Evolutionary conservation across 2,888 invertebrate species (phyloP).

Genomic region (Marasmarcha lunaedactyla): DNA sequence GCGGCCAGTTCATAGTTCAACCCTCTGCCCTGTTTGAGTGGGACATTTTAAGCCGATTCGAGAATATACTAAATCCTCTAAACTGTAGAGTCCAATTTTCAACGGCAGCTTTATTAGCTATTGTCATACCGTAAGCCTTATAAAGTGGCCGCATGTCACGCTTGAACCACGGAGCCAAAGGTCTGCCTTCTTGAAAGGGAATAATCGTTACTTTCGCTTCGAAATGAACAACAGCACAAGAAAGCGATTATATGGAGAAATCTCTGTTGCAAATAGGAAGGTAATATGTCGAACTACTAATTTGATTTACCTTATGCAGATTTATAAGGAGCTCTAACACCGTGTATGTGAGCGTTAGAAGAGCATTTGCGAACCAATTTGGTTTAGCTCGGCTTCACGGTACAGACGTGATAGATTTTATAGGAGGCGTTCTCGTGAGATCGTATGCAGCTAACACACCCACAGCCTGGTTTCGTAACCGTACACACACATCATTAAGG

Average conservation of each 20-base stretch:
- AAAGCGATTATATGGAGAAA: conserved; percentile 20
- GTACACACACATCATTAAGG: background rate
- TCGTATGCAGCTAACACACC: background rate
- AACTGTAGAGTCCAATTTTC: conserved; percentile 8
- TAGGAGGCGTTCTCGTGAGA: background rate
- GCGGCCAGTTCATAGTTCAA: conserved; percentile 54
- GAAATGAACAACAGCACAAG: conserved; percentile 22
- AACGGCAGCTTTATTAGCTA: conserved; percentile 12
- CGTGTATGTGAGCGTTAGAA: background rate
- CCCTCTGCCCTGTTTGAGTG: conserved; percentile 29
- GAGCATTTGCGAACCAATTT: too few relatives aligned
- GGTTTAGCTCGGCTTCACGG: too few relatives aligned
- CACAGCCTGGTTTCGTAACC: background rate
- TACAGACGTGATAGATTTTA: background rate
- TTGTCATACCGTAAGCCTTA: conserved; percentile 26
- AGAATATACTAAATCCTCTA: conserved; percentile 15
- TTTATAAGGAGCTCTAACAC: background rate
- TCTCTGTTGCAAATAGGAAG: conserved; percentile 6
- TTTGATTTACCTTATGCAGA: conserved; percentile 55
- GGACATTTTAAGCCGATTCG: conserved; percentile 17
- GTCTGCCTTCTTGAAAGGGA: conserved; percentile 46
- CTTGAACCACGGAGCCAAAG: conserved; percentile 44
- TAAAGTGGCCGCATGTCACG: conserved; percentile 34
- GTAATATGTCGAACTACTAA: conserved; percentile 47
- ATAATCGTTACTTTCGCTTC: conserved; percentile 42